Conservation (phyloP, 2,113 vertebrate genomes). For the Acrocephalus arundinaceus region DNA sequence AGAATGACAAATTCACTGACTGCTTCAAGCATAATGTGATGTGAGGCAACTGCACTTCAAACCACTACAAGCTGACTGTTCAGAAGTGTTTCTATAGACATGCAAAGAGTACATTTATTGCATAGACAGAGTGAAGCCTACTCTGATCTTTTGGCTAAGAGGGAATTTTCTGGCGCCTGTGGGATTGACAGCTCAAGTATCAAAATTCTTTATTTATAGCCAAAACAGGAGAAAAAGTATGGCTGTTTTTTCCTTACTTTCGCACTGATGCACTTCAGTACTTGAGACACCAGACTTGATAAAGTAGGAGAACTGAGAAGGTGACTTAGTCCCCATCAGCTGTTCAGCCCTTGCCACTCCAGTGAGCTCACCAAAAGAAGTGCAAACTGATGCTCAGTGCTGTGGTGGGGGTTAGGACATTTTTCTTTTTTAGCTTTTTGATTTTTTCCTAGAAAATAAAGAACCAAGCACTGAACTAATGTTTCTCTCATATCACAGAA, state of each 20-base stretch:
- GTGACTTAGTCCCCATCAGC: background rate
- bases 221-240: background rate
- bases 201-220: background rate
- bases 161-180: background rate
- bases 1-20: background rate
- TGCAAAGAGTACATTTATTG: slow-evolving; percentile 23
- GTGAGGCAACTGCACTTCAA: background rate
- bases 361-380: background rate
- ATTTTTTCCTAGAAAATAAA: background rate
- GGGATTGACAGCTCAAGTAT: background rate
- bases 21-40: background rate
- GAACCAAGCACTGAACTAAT: background rate
- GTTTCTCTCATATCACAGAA: background rate
- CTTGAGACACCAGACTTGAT: background rate
- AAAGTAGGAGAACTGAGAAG: background rate
- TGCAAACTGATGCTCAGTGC: background rate
- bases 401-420: background rate
- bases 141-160: background rate
- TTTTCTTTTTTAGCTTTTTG: background rate
- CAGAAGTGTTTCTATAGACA: background rate
- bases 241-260: background rate
- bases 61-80: background rate
- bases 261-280: background rate
- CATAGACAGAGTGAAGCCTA: background rate
- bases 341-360: background rate